Conservation (phyloP, 2,888 invertebrate species). For the Hipparchia sbordonii region DNA sequence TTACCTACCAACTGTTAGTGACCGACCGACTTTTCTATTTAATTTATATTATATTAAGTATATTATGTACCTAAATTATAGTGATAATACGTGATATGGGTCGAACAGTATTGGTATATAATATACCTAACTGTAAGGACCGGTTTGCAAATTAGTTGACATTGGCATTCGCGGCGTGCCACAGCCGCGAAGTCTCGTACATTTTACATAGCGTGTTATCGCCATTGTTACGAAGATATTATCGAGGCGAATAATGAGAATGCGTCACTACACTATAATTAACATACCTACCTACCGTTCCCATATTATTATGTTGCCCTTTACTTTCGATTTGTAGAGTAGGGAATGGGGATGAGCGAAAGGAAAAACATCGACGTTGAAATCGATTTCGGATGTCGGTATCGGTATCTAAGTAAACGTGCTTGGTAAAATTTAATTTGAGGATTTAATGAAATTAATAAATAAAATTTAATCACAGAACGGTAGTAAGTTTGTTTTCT, state of each 20-base stretch:
- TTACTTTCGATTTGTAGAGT: no score
- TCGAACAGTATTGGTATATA: conserved; percentile 62
- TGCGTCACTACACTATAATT: conserved; percentile 29
- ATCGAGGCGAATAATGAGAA: conserved; percentile 30
- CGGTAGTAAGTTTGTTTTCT: no score
- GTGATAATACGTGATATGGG: conserved; percentile 50
- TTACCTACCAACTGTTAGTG: no score
- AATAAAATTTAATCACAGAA: no score
- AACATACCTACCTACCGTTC: conserved; percentile 16
- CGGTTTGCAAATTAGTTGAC: conserved; percentile 75
- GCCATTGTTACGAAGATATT: conserved; percentile 32
- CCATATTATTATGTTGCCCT: no score
- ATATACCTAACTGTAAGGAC: conserved; percentile 66
- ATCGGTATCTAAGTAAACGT: no score
- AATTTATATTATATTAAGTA: no score
- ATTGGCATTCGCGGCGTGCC: conserved; percentile 65
- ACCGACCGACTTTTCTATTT: no score
- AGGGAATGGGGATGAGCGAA: no score
- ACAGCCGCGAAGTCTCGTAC: conserved; percentile 32
- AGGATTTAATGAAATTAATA: no score
- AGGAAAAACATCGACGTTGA: no score
- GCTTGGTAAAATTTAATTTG: neutral
- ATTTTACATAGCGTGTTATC: conserved; percentile 31
- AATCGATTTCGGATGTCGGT: no score
- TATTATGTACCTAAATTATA: conserved; percentile 17